Conservation (phyloP, 2,113 vertebrate species). For the Tragelaphus imberbis region DNA sequence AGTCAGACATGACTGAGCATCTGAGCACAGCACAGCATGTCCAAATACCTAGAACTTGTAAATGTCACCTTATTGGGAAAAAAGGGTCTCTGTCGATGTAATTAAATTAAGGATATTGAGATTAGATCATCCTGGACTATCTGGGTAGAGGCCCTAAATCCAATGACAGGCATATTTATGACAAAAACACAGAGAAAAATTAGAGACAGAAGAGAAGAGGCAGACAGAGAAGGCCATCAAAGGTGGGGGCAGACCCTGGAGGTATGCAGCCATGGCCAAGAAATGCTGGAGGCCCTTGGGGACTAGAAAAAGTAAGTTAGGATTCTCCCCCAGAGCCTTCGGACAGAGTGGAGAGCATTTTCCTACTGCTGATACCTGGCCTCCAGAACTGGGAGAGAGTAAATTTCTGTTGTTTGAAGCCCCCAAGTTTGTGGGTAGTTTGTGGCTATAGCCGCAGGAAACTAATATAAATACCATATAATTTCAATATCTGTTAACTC, state of each 20-base stretch:
- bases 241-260: not conserved
- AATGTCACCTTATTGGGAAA: not conserved
- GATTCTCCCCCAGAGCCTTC: not conserved
- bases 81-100: not conserved
- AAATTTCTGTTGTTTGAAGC: not conserved
- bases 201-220: not conserved
- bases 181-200: not conserved
- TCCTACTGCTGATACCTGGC: not conserved
- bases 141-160: not conserved
- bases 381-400: not conserved
- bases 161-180: not conserved
- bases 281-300: not conserved
- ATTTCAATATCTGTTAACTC: not conserved
- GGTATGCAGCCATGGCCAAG: not conserved
- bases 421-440: not conserved
- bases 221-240: not conserved
- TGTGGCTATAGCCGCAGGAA: not conserved
- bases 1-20: not conserved
- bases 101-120: not conserved
- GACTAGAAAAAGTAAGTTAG: not conserved
- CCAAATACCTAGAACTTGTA: not conserved
- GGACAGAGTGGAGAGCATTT: not conserved
- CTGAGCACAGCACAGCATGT: not conserved
- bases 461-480: not conserved
- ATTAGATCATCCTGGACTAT: not conserved